phyloP scores from a whole-genome alignment of 1,140 invertebrate genomes.

The Drosophila erecta region DNA sequence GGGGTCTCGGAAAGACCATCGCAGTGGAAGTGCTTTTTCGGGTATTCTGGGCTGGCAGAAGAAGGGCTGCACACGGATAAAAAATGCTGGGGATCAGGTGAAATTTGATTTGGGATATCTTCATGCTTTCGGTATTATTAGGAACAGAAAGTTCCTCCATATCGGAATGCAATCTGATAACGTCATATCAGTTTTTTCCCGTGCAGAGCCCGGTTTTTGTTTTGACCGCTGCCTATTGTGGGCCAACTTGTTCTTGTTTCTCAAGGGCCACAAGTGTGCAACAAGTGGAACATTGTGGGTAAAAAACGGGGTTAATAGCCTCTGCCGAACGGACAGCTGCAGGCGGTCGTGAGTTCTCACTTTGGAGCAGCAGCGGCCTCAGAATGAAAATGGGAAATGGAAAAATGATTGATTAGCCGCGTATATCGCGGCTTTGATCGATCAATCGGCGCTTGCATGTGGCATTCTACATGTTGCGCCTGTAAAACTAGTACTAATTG shows the following conservation, averaged over 20 bases:
- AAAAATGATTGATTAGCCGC: constrained; percentile 76
- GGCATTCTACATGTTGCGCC: constrained; percentile 43
- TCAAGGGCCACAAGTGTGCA: constrained; percentile 42
- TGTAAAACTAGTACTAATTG: constrained; percentile 53
- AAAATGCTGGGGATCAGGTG: not conserved
- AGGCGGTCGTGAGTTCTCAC: constrained; percentile 81
- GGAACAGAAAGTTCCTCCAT: not conserved
- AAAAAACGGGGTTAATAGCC: constrained; percentile 77
- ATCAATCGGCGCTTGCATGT: constrained; percentile 72
- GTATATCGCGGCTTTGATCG: constrained; percentile 65
- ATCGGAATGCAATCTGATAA: not conserved
- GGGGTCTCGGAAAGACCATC: not conserved
- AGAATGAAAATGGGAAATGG: constrained; percentile 14
- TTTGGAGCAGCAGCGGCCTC: constrained; percentile 27
- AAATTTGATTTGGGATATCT: no score
- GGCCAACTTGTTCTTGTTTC: constrained; percentile 39
- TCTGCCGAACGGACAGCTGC: constrained; percentile 64
- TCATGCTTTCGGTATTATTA: no score
- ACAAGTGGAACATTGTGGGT: constrained; percentile 66
- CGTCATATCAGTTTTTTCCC: not conserved
- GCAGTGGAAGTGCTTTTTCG: constrained; percentile 20
- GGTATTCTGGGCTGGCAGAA: constrained; percentile 10
- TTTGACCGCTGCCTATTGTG: constrained; percentile 11
- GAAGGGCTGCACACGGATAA: not conserved
- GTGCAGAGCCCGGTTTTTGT: constrained; percentile 9